phyloP scores from a whole-genome alignment of 2,113 vertebrate genomes.

The Urocynchramus pylzowi region DNA sequence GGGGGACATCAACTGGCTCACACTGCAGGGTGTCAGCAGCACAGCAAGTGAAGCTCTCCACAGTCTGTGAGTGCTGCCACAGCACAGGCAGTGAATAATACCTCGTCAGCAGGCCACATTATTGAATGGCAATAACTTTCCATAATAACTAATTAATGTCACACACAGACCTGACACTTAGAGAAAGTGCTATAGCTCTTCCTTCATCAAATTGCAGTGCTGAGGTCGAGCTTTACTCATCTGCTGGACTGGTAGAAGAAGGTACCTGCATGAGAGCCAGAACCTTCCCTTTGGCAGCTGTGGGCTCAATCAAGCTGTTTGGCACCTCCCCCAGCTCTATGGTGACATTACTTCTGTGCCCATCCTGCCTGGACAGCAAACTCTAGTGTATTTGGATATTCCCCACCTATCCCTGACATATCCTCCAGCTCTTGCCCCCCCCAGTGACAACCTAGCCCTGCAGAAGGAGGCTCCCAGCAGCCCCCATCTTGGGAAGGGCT shows the following conservation, averaged over 20 bases:
- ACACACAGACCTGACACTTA: neutral
- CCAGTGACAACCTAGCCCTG: neutral
- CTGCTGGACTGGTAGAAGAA: neutral
- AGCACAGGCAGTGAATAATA: neutral
- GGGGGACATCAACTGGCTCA: neutral
- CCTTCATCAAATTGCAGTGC: neutral
- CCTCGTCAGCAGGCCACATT: neutral
- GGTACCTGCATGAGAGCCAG: neutral
- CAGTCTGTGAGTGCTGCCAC: neutral
- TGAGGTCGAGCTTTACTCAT: neutral
- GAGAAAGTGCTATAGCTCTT: neutral
- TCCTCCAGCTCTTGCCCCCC: neutral
- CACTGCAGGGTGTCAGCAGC: neutral
- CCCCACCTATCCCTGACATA: neutral
- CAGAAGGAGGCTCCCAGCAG: neutral
- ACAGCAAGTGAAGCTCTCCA: neutral
- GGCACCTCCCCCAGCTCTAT: neutral
- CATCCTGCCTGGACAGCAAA: neutral
- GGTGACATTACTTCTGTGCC: neutral
- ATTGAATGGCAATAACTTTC: constrained; percentile 34
- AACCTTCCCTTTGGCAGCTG: neutral
- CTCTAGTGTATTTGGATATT: neutral
- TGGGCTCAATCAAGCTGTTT: neutral
- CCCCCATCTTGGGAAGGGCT: neutral
- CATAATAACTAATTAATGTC: constrained; percentile 35